Evolutionary conservation across 64 coral and sea anemone species (phyloP).

Genomic region (Pocillopora damicornis): DNA sequence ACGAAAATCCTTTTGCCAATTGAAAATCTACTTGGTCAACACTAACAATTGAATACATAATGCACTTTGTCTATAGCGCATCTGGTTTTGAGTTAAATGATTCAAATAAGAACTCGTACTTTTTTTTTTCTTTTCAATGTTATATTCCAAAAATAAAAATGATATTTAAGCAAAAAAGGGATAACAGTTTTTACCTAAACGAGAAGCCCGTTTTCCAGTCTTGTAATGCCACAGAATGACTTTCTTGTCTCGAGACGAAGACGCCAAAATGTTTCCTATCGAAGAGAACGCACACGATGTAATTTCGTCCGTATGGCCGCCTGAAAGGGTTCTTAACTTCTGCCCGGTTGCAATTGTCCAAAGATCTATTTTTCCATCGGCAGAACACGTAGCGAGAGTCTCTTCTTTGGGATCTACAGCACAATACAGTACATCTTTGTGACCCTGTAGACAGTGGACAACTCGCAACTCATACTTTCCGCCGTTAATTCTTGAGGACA

Average conservation of each 20-base stretch:
- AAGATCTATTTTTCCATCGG: constrained; percentile 33
- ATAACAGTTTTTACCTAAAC: constrained; percentile 34
- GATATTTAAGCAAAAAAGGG: background rate
- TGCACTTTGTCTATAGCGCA: background rate
- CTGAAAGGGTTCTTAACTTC: constrained; percentile 29
- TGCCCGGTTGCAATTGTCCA: constrained; percentile 57
- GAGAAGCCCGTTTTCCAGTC: constrained; percentile 51
- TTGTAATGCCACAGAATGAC: constrained; percentile 62
- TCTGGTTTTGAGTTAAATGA: background rate
- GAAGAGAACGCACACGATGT: constrained; percentile 55
- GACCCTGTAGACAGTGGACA: constrained; percentile 13
- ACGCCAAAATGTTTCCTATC: constrained; percentile 50
- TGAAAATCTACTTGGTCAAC: no score
- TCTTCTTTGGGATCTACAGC: constrained; percentile 41
- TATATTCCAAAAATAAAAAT: background rate
- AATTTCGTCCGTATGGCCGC: constrained; percentile 35
- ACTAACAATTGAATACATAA: background rate
- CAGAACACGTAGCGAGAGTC: constrained; percentile 47
- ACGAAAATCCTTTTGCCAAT: no score
- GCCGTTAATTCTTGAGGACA: constrained; percentile 5
- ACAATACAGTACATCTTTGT: constrained; percentile 22
- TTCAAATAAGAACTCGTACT: background rate
- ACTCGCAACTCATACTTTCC: constrained; percentile 34
- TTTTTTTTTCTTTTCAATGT: background rate
- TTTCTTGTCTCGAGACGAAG: constrained; percentile 43